phyloP scores from a whole-genome alignment of 1,140 invertebrate genomes.

The Lethrus apterus region DNA sequence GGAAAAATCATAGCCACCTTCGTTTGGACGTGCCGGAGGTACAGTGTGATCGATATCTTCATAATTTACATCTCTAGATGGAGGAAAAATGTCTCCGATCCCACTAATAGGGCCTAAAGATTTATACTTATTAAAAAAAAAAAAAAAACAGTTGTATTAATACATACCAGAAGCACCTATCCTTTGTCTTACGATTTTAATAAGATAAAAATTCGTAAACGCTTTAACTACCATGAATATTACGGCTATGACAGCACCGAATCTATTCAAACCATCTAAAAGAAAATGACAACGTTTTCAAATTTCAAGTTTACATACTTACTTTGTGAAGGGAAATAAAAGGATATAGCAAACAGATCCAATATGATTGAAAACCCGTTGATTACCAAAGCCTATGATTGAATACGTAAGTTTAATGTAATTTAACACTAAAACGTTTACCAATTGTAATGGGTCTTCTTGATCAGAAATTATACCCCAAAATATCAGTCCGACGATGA shows the following conservation, averaged over 20 bases:
- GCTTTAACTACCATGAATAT: no score
- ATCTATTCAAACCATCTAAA: background rate
- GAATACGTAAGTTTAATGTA: background rate
- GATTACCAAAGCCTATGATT: slow-evolving; percentile 1
- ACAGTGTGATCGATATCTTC: slow-evolving; percentile 9
- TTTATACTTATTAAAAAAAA: background rate
- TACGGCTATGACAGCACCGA: no score
- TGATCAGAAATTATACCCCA: slow-evolving; percentile 1
- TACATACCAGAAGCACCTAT: background rate
- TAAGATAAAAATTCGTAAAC: background rate
- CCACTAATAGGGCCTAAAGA: no score
- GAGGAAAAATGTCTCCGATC: background rate
- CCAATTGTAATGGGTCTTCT: slow-evolving; percentile 6
- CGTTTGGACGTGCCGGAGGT: background rate
- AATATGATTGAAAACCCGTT: slow-evolving; percentile 2
- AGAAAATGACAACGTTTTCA: background rate
- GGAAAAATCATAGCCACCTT: slow-evolving; percentile 8
- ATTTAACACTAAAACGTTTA: background rate
- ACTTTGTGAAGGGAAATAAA: slow-evolving; percentile 1
- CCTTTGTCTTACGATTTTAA: background rate
- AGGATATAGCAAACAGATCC: background rate
- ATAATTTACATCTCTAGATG: background rate
- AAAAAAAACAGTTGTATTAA: background rate
- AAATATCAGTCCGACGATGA: background rate
- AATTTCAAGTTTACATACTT: background rate